Conservation (phyloP, 2,113 vertebrate genomes). For the Dipodomys ordii region DNA sequence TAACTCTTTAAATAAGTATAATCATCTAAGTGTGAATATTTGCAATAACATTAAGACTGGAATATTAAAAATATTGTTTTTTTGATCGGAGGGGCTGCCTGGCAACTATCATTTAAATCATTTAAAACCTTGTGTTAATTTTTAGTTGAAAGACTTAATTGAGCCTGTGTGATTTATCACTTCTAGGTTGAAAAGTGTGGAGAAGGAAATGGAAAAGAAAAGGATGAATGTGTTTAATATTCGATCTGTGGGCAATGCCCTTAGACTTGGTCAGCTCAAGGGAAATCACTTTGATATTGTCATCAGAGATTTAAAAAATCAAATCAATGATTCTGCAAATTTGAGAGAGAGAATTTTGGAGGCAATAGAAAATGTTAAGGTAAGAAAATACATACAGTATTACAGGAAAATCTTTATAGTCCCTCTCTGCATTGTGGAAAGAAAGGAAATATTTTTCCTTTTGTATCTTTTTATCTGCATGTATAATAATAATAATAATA, state of each 20-base stretch:
- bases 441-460: conserved; percentile 18
- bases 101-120: background rate
- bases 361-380: conserved; percentile 93
- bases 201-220: conserved; percentile 88
- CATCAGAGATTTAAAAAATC: conserved; percentile 90
- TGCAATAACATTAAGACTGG: conserved; percentile 37
- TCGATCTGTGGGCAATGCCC: conserved; percentile 86
- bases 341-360: conserved; percentile 89
- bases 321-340: conserved; percentile 76
- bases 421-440: background rate
- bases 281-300: conserved; percentile 96
- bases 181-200: conserved; percentile 91
- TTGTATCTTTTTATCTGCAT: background rate
- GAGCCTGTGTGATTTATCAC: conserved; percentile 47
- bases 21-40: background rate
- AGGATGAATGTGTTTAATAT: conserved; percentile 91
- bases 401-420: background rate
- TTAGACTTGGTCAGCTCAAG: conserved; percentile 92
- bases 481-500: conserved; percentile 7
- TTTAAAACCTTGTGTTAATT: background rate
- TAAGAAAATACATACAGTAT: conserved; percentile 79
- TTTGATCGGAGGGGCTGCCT: background rate
- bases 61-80: background rate
- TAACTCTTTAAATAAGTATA: background rate
- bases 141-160: conserved; percentile 50